phyloP scores from a whole-genome alignment of 1,140 invertebrate species.

The Drepana arcuata region DNA sequence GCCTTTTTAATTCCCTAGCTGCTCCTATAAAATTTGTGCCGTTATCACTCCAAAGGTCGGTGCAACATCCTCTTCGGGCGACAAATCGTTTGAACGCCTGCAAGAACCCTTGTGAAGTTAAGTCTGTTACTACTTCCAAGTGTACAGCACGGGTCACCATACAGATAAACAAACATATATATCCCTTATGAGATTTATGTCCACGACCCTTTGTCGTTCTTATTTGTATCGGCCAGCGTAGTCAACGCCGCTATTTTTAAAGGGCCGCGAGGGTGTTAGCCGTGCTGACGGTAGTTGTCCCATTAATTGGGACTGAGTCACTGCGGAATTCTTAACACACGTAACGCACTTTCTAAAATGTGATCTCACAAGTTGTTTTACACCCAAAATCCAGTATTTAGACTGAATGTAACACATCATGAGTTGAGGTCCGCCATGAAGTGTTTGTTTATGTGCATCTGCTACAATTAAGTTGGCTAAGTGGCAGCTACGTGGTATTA shows the following conservation, averaged over 20 bases:
- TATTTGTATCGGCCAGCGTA: conserved; percentile 11
- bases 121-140: conserved; percentile 15
- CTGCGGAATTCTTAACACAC: conserved; percentile 7
- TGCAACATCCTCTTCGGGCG: conserved; percentile 20
- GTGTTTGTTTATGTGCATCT: conserved; percentile 7
- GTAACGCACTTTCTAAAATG: conserved; percentile 13
- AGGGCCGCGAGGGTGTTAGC: conserved; percentile 14
- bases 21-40: conserved; percentile 46
- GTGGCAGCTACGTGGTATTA: conserved; percentile 6
- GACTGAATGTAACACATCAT: conserved; percentile 7
- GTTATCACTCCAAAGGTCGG: conserved; percentile 30
- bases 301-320: conserved; percentile 10
- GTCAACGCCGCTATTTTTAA: conserved; percentile 12
- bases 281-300: conserved; percentile 10
- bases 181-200: too few species aligned
- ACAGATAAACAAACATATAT: conserved; percentile 17
- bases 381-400: conserved; percentile 15
- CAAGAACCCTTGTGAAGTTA: conserved; percentile 17
- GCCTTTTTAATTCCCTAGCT: conserved; percentile 15
- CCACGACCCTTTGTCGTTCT: conserved; percentile 3
- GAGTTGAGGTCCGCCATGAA: conserved; percentile 9
- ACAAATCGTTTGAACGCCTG: conserved; percentile 35
- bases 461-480: conserved; percentile 10
- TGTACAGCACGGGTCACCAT: conserved; percentile 17
- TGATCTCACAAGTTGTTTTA: conserved; percentile 3